These are phyloP conservation scores for Drosophila neutralis DNA, from an alignment of 2,888 invertebrate genomes.

Conservation along the genomic window DNA sequence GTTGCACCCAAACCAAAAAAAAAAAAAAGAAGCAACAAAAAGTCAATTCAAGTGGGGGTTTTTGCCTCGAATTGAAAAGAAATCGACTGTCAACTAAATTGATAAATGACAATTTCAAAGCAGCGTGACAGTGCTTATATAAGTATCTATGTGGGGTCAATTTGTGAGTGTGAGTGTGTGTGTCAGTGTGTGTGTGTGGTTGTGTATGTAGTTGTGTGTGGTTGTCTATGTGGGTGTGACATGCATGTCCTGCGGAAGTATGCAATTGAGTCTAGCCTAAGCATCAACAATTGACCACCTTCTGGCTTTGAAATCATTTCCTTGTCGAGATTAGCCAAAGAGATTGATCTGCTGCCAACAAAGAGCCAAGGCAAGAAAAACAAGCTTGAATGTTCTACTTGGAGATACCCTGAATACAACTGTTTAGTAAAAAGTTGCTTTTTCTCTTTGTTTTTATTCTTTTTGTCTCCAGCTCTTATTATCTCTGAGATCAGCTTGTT, in stretches of 20 bases:
- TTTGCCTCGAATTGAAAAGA: constrained; percentile 74
- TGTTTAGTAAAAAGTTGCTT: background rate
- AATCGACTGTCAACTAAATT: constrained; percentile 82
- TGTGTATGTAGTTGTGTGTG: constrained; percentile 1
- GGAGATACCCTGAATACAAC: background rate
- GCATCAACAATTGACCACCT: constrained; percentile 28
- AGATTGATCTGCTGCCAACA: constrained; percentile 58
- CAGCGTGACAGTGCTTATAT: constrained; percentile 60
- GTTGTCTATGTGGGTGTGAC: constrained; percentile 14
- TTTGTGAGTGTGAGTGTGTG: constrained; percentile 1
- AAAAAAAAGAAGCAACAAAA: constrained; percentile 38
- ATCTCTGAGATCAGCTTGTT: background rate
- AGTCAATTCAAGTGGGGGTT: constrained; percentile 62
- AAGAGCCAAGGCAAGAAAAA: constrained; percentile 7
- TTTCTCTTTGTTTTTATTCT: background rate
- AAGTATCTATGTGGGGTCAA: constrained; percentile 22
- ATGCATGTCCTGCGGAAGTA: constrained; percentile 42
- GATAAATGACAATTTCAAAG: constrained; percentile 75
- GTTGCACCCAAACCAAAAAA: constrained; percentile 23
- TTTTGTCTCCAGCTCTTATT: background rate
- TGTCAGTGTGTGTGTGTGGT: background rate
- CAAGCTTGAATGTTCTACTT: no score
- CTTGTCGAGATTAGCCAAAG: constrained; percentile 64
- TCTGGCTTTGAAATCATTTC: constrained; percentile 60
- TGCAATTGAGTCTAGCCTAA: constrained; percentile 61